Conservation (phyloP, 2,888 invertebrate genomes). For the Nineta flava region DNA sequence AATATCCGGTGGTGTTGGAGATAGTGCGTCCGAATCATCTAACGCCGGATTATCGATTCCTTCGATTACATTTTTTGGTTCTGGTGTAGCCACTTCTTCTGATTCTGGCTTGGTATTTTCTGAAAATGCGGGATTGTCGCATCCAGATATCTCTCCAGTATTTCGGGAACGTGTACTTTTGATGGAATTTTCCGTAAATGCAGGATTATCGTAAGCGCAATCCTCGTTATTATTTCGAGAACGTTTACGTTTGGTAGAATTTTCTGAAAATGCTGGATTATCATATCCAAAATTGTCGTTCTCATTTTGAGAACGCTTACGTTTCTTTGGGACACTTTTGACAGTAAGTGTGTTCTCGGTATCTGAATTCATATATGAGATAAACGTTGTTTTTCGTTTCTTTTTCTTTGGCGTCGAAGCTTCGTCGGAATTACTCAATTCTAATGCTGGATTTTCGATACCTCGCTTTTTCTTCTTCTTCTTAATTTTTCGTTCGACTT, state of each 20-base stretch:
- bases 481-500: neutral
- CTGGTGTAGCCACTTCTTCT: too few relatives aligned
- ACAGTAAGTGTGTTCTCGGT: too few relatives aligned
- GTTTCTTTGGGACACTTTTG: too few relatives aligned
- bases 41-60: neutral
- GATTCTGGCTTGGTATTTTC: neutral
- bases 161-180: neutral
- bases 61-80: neutral
- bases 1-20: too few relatives aligned
- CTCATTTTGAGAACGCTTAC: too few relatives aligned
- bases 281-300: too few relatives aligned
- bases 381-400: too few relatives aligned
- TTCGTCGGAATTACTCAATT: neutral
- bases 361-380: too few relatives aligned
- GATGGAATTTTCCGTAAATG: neutral
- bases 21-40: too few relatives aligned
- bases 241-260: neutral
- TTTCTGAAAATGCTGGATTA: neutral
- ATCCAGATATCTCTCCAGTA: neutral
- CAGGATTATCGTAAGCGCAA: neutral
- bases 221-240: neutral
- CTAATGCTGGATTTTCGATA: neutral
- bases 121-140: neutral
- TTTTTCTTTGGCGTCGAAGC: neutral
- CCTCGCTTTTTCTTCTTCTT: neutral